These are phyloP conservation scores for Cynopterus sphinx DNA, from an alignment of 2,797 vertebrate genomes.

Conservation along the genomic window DNA sequence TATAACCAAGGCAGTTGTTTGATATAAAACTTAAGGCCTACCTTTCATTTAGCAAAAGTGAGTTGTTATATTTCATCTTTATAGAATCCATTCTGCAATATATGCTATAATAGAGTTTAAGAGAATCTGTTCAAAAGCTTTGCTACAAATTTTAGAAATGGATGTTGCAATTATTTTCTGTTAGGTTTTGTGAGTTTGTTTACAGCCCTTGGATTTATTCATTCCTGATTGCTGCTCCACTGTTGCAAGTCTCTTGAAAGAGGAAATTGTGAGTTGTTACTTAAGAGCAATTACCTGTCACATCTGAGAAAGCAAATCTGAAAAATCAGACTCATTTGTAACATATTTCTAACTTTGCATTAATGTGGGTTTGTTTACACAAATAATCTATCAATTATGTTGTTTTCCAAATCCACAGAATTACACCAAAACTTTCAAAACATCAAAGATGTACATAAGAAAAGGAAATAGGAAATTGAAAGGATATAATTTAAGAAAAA, in stretches of 20 bases:
- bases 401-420: conserved; percentile 39
- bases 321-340: conserved; percentile 52
- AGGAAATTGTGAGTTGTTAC: conserved; percentile 46
- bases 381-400: conserved; percentile 60
- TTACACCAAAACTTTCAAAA: conserved; percentile 42
- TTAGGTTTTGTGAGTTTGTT: neutral
- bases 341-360: conserved; percentile 56
- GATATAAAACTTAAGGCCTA: conserved; percentile 55
- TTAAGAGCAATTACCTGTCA: conserved; percentile 54
- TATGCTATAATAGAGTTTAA: conserved; percentile 38
- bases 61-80: conserved; percentile 58
- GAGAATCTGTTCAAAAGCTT: conserved; percentile 49
- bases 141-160: conserved; percentile 53
- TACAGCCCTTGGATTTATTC: conserved; percentile 27
- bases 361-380: conserved; percentile 52
- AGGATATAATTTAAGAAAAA: conserved; percentile 18
- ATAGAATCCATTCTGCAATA: conserved; percentile 42
- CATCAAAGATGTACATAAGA: neutral
- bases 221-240: neutral
- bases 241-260: conserved; percentile 43
- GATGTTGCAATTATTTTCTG: conserved; percentile 54
- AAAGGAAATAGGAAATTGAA: neutral
- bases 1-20: conserved; percentile 50
- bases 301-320: conserved; percentile 58
- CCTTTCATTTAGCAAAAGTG: conserved; percentile 57